Percentiles rank a stretch among this genome's conserved stretches.
phyloP scores from a whole-genome alignment of 2,888 invertebrate genomes.

The Lingula anatina region DNA sequence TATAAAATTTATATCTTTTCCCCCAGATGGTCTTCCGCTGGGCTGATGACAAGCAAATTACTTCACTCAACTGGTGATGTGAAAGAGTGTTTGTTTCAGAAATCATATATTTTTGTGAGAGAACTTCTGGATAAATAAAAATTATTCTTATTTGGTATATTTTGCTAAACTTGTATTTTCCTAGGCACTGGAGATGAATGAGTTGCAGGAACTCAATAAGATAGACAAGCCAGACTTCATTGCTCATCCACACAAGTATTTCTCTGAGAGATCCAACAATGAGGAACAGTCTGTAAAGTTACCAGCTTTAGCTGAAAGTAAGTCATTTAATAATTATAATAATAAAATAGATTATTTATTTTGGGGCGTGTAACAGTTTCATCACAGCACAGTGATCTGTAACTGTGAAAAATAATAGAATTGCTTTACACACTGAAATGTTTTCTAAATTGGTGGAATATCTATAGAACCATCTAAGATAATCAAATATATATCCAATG shows the following conservation, averaged over 20 bases:
- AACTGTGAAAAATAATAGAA: no score
- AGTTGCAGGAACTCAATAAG: slow-evolving; percentile 34
- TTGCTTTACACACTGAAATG: no score
- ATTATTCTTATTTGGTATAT: not conserved
- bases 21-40: no score
- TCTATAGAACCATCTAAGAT: no score
- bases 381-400: no score
- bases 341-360: no score
- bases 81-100: not conserved
- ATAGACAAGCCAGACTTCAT: slow-evolving; percentile 39
- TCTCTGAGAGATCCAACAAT: slow-evolving; percentile 25
- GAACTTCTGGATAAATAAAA: not conserved
- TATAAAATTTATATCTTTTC: not conserved
- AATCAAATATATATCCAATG: no score
- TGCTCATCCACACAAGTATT: slow-evolving; percentile 36
- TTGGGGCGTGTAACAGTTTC: no score
- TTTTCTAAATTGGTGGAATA: no score
- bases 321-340: no score
- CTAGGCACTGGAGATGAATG: not conserved
- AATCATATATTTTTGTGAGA: not conserved
- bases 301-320: slow-evolving; percentile 37
- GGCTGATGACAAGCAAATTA: not conserved
- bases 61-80: not conserved
- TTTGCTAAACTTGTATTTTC: not conserved
- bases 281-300: slow-evolving; percentile 16